These are phyloP conservation scores for Tenebrio molitor DNA, from an alignment of 1,140 invertebrate species.

Conservation along the genomic window DNA sequence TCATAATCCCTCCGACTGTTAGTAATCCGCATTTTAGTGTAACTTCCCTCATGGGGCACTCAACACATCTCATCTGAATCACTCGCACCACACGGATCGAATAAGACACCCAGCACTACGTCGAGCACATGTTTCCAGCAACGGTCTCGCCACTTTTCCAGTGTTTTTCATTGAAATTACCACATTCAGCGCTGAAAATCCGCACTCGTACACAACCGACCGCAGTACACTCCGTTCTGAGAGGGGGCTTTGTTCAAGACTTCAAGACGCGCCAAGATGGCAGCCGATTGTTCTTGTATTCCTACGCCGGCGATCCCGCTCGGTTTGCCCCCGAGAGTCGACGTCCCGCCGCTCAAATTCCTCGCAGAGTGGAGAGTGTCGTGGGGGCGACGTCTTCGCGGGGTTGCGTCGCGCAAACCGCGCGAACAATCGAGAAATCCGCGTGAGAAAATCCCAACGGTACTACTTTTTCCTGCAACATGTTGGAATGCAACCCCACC, in stretches of 20 bases:
- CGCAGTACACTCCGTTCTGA: constrained; percentile 57
- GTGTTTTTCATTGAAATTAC: constrained; percentile 48
- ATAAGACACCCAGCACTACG: constrained; percentile 48
- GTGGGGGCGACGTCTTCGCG: background rate
- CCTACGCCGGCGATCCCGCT: constrained; percentile 51
- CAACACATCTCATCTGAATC: constrained; percentile 24
- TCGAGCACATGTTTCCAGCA: constrained; percentile 49
- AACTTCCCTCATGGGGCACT: constrained; percentile 65
- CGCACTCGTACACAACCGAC: constrained; percentile 53
- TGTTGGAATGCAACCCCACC: constrained; percentile 54
- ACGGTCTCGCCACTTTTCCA: constrained; percentile 29
- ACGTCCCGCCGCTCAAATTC: constrained; percentile 2
- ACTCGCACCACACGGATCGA: background rate
- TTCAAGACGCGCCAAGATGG: constrained; percentile 57
- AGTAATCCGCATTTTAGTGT: constrained; percentile 65
- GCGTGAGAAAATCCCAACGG: constrained; percentile 54
- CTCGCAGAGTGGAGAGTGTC: background rate
- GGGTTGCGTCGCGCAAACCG: background rate
- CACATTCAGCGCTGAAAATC: constrained; percentile 50
- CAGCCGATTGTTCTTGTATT: constrained; percentile 56
- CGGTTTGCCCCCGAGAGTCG: background rate
- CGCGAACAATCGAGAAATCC: background rate
- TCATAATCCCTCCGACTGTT: constrained; percentile 63
- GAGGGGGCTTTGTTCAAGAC: constrained; percentile 57
- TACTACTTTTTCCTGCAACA: constrained; percentile 60